These are phyloP conservation scores for Rhinoraja longicauda DNA, from an alignment of 2,797 vertebrate species.

Conservation along the genomic window DNA sequence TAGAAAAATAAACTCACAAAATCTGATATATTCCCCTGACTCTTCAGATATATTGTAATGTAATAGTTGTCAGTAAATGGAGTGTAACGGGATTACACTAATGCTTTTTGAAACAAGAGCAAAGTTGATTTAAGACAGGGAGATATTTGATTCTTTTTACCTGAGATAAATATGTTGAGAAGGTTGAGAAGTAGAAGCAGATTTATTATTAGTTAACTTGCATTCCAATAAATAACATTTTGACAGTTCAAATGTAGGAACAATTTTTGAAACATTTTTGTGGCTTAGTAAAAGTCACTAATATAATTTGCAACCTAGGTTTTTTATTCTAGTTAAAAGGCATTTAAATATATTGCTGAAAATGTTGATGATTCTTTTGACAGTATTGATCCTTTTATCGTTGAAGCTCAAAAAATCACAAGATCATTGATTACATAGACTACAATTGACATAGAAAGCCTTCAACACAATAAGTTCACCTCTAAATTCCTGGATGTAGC, in stretches of 20 bases:
- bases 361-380: background rate
- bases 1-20: constrained; percentile 62
- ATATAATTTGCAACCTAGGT: background rate
- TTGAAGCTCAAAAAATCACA: background rate
- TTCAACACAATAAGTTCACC: no score
- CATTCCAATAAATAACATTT: background rate
- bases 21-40: constrained; percentile 63
- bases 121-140: constrained; percentile 60
- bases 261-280: background rate
- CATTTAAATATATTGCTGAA: background rate
- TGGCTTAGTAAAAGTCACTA: background rate
- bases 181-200: background rate
- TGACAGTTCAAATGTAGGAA: background rate
- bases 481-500: no score
- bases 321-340: background rate
- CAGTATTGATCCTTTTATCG: background rate
- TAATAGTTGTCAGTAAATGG: constrained; percentile 66
- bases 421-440: background rate
- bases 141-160: constrained; percentile 18
- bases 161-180: constrained; percentile 18
- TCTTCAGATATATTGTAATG: constrained; percentile 56
- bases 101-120: constrained; percentile 54
- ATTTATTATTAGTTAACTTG: background rate
- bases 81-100: constrained; percentile 68
- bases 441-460: no score